Evolutionary conservation across 2,113 vertebrate species (phyloP), one percentile per base, ranked within the genome.

Genomic region (Chascanopsetta lugubris): DNA sequence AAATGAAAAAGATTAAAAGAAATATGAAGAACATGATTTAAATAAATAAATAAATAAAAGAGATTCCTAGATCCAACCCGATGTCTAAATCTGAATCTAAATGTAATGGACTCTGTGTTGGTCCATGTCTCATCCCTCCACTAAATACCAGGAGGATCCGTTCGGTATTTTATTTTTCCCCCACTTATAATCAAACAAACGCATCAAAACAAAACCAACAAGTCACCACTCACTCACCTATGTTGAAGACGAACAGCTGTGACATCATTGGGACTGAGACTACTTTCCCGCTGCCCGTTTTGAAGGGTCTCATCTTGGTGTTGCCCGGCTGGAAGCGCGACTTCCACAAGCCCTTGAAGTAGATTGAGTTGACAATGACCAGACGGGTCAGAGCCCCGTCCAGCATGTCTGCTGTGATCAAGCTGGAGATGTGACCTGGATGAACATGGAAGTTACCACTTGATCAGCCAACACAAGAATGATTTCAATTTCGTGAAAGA

Each of bases 271-370:
- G 95, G 32, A 98, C 95, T 81, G 96, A 96, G 75, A 92, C 93
- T 1, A 88, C 57, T 1, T 91, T 93, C 20, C 96, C 96, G 10
- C 97, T 87, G 1, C 91, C 92, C 3, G 82, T 89, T 32, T 88
- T 87, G 45, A 98, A 99, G 0, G 90, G 89, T 2, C 94, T 93
- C 29, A 94, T 94, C 90, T 97, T 97, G 10, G 97, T 99, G 83
- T 94, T 95, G 85, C 95, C 92, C 0, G 94, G 92, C 61, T 91
- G 94, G 84, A 99, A 99, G 34, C 95, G 89, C 0, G 96, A 97
- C 72, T 95, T 96, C 97, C 97, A 99, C 10, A 95, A 77, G 26
- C 96, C 97, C 89, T 98, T 98, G 84, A 99, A 99, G 83, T 95
- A 99, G 49, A 99, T 92, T 0, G 96, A 92, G 32, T 97, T 97